These are phyloP conservation scores for Tachina grossa DNA, from an alignment of 2,888 invertebrate genomes.

Conservation along the genomic window DNA sequence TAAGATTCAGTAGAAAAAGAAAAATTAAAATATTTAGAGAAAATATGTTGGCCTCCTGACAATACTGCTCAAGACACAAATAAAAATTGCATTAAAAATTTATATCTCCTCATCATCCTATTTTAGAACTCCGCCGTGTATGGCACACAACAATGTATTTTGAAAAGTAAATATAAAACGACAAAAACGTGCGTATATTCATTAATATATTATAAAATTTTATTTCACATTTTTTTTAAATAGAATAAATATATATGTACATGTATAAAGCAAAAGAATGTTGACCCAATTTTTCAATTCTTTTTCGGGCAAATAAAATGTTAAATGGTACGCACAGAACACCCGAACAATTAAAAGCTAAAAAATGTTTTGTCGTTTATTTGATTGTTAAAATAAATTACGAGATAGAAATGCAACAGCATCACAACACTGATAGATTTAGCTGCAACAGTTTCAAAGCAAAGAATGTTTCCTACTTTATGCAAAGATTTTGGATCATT, in stretches of 20 bases:
- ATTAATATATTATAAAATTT: conserved; percentile 63
- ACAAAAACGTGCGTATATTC: conserved; percentile 36
- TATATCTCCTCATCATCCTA: too few relatives aligned
- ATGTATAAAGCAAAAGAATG: conserved; percentile 38
- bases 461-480: conserved; percentile 16
- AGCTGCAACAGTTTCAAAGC: conserved; percentile 1
- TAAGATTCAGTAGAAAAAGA: too few relatives aligned
- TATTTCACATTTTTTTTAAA: conserved; percentile 55
- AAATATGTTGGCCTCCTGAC: too few relatives aligned
- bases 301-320: conserved; percentile 27
- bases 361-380: conserved; percentile 39
- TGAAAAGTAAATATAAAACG: neutral
- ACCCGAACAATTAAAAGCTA: neutral
- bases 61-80: too few relatives aligned
- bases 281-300: conserved; percentile 58
- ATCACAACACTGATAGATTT: neutral
- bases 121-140: too few relatives aligned
- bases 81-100: too few relatives aligned
- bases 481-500: conserved; percentile 15
- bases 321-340: conserved; percentile 20
- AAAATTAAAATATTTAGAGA: too few relatives aligned
- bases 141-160: neutral
- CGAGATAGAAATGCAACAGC: conserved; percentile 12
- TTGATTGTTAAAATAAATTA: conserved; percentile 19
- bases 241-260: conserved; percentile 26